A percentile compares a stretch with the other conserved stretches of the same genome.
Conservation (phyloP, 2,797 vertebrate genomes). For the Pseudomugil tenellus region DNA sequence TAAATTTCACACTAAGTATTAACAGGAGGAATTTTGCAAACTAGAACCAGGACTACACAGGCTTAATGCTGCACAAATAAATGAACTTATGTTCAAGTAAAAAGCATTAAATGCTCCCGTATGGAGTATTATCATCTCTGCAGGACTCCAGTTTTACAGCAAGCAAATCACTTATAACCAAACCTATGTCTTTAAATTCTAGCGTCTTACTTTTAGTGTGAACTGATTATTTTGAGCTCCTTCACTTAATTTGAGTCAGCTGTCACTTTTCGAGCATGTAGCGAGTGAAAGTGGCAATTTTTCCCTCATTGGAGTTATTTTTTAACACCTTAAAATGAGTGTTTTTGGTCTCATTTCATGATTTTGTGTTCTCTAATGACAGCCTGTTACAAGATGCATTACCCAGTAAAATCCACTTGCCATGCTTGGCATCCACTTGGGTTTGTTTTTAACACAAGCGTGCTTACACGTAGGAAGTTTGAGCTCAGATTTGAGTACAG, state of each 20-base stretch:
- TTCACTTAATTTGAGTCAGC: not conserved
- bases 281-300: not conserved
- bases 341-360: not conserved
- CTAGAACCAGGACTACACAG: not conserved
- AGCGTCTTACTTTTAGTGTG: not conserved
- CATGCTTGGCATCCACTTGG: not conserved
- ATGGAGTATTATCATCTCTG: not conserved
- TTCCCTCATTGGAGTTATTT: not conserved
- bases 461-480: not conserved
- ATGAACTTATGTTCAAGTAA: not conserved
- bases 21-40: not conserved
- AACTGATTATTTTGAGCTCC: not conserved
- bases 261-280: not conserved
- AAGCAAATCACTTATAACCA: not conserved
- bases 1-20: not conserved
- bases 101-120: not conserved
- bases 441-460: not conserved
- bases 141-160: not conserved
- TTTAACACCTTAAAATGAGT: not conserved
- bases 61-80: not conserved
- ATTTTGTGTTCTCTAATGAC: not conserved
- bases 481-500: conserved; percentile 1
- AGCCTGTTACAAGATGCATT: not conserved
- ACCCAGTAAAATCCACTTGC: not conserved
- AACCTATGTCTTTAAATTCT: not conserved